phyloP scores from a whole-genome alignment of 2,888 invertebrate genomes.

The Brachyptera putata region DNA sequence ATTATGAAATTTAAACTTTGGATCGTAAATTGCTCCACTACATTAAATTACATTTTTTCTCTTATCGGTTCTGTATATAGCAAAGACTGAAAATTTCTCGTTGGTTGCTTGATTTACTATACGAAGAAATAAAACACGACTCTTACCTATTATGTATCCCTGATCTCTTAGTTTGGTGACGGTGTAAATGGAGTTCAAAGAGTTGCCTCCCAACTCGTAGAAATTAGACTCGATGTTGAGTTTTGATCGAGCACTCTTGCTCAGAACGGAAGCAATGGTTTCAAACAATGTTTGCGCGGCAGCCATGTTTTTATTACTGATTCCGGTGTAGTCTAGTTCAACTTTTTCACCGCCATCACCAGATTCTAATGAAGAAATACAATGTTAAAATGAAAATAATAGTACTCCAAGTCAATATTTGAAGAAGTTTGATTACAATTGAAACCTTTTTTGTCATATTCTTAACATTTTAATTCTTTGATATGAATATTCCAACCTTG shows the following conservation, averaged over 20 bases:
- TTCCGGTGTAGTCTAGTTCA: slow-evolving; percentile 59
- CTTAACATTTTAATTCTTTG: no score
- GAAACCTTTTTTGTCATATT: neutral
- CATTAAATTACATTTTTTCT: no score
- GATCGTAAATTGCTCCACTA: neutral
- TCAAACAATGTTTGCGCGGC: slow-evolving; percentile 68
- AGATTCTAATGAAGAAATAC: neutral
- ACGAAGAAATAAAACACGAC: no score
- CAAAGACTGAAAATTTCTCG: no score
- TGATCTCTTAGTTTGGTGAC: slow-evolving; percentile 71
- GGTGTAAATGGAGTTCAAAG: slow-evolving; percentile 78
- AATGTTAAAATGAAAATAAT: neutral
- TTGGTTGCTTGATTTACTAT: no score
- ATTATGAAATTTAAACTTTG: neutral
- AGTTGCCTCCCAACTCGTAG: slow-evolving; percentile 82
- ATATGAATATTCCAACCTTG: no score
- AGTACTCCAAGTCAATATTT: neutral
- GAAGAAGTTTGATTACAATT: neutral
- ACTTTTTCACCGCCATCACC: slow-evolving; percentile 16
- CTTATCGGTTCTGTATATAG: no score
- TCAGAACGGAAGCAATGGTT: slow-evolving; percentile 64
- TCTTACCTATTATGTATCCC: slow-evolving; percentile 70
- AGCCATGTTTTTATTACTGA: slow-evolving; percentile 53
- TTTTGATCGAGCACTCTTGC: slow-evolving; percentile 54
- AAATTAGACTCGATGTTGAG: slow-evolving; percentile 67